These are phyloP conservation scores for Amblyjoppa fuscipennis DNA, from an alignment of 2,888 invertebrate genomes.

Conservation along the genomic window DNA sequence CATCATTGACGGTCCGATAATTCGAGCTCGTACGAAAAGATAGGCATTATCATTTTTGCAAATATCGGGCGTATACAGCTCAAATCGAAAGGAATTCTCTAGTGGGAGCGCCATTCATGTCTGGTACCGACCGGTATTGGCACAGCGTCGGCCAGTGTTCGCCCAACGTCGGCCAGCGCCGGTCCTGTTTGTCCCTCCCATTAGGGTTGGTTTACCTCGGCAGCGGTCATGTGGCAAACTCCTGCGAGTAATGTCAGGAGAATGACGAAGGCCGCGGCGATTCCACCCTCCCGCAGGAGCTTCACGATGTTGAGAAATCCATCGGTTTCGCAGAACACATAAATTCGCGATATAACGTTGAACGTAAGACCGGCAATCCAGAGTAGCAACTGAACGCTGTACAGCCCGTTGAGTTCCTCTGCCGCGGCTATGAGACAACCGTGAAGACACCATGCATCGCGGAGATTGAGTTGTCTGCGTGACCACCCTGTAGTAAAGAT, in stretches of 20 bases:
- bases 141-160: too few relatives aligned
- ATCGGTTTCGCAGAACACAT: conserved; percentile 43
- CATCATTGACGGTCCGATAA: too few relatives aligned
- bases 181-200: too few relatives aligned
- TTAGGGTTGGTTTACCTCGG: conserved; percentile 46
- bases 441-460: conserved; percentile 57
- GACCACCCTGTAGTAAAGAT: conserved; percentile 46
- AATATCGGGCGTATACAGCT: too few relatives aligned
- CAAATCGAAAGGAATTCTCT: too few relatives aligned
- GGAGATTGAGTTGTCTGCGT: conserved; percentile 47
- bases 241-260: conserved; percentile 40
- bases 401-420: conserved; percentile 51
- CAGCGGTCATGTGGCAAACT: conserved; percentile 56
- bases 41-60: too few relatives aligned
- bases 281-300: conserved; percentile 47
- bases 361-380: conserved; percentile 57
- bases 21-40: too few relatives aligned
- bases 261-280: conserved; percentile 26
- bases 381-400: conserved; percentile 49
- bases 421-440: conserved; percentile 54
- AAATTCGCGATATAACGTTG: conserved; percentile 58
- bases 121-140: not conserved
- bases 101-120: not conserved
- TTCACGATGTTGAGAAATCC: conserved; percentile 13
- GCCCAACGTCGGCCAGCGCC: too few relatives aligned